Percentiles rank a stretch among this genome's conserved stretches.
phyloP scores from a whole-genome alignment of 2,888 invertebrate species.

The Caenorhabditis sinica region DNA sequence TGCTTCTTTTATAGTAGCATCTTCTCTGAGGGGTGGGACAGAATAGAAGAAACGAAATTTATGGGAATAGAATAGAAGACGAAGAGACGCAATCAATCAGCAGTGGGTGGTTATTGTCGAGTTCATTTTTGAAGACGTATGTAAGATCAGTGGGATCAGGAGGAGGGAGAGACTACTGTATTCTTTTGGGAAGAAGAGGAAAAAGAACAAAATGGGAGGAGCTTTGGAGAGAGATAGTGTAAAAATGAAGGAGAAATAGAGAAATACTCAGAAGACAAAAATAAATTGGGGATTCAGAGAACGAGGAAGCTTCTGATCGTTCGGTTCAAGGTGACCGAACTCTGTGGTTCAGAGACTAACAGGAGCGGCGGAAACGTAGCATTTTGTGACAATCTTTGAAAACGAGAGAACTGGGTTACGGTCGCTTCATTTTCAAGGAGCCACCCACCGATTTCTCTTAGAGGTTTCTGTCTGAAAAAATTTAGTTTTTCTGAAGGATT shows the following conservation, averaged over 20 bases:
- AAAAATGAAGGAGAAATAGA: not conserved
- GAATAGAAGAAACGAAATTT: conserved; percentile 27
- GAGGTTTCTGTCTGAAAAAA: not conserved
- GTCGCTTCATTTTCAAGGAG: not conserved
- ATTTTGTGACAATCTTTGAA: conserved; percentile 31
- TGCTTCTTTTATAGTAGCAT: conserved; percentile 50
- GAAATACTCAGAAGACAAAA: conserved; percentile 38
- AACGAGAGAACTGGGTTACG: conserved; percentile 9
- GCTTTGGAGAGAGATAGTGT: conserved; percentile 12
- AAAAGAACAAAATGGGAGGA: conserved; percentile 38
- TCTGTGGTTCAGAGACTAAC: conserved; percentile 41
- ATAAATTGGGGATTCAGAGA: conserved; percentile 54
- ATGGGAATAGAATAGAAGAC: conserved; percentile 35
- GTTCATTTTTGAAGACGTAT: conserved; percentile 58
- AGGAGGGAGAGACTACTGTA: conserved; percentile 50
- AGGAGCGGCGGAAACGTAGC: conserved; percentile 1
- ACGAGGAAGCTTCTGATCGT: conserved; percentile 59
- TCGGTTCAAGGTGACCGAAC: conserved; percentile 61
- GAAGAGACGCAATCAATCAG: conserved; percentile 50
- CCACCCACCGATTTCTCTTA: not conserved
- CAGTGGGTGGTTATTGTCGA: conserved; percentile 48
- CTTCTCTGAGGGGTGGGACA: conserved; percentile 38
- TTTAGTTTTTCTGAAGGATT: not conserved
- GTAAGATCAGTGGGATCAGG: conserved; percentile 62
- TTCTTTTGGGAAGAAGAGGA: conserved; percentile 39